Conservation (phyloP, 2,797 vertebrate genomes). For the Channa striata region DNA sequence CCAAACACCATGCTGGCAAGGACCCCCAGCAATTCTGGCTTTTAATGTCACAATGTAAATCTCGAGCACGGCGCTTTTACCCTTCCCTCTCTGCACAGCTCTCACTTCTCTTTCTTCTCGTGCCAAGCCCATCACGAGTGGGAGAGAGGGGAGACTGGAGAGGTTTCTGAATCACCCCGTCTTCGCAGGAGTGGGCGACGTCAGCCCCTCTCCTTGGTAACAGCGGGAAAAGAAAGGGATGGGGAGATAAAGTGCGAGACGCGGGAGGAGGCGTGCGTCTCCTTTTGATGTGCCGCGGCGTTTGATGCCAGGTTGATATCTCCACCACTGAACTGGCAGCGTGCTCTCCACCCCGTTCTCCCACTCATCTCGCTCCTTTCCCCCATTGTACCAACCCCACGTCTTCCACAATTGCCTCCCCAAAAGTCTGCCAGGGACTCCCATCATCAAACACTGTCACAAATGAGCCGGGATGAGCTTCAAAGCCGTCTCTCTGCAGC, state of each 20-base stretch:
- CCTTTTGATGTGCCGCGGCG: slow-evolving; percentile 76
- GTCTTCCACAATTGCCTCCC: slow-evolving; percentile 25
- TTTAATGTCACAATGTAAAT: slow-evolving; percentile 81
- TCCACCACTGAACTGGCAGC: slow-evolving; percentile 69
- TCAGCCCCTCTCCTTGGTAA: slow-evolving; percentile 79
- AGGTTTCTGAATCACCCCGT: slow-evolving; percentile 80
- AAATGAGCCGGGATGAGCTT: slow-evolving; percentile 47
- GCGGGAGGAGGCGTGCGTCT: slow-evolving; percentile 60
- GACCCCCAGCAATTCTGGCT: slow-evolving; percentile 67
- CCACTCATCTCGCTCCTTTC: slow-evolving; percentile 29
- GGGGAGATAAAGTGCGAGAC: slow-evolving; percentile 67
- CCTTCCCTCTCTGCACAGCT: slow-evolving; percentile 62
- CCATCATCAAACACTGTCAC: slow-evolving; percentile 44
- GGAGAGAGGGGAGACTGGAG: slow-evolving; percentile 71
- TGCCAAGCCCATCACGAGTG: slow-evolving; percentile 81
- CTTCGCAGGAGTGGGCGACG: slow-evolving; percentile 77
- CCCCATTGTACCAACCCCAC: not conserved
- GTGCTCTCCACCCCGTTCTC: slow-evolving; percentile 42
- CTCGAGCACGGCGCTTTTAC: slow-evolving; percentile 80
- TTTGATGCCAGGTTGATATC: slow-evolving; percentile 80
- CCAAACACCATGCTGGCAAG: slow-evolving; percentile 48
- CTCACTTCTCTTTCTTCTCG: slow-evolving; percentile 76
- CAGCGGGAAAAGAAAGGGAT: slow-evolving; percentile 62
- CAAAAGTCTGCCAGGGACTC: slow-evolving; percentile 41
- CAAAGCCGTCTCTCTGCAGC: slow-evolving; percentile 34